Conservation (phyloP, 2,113 vertebrate genomes). For the Syngnathus scovelli region DNA sequence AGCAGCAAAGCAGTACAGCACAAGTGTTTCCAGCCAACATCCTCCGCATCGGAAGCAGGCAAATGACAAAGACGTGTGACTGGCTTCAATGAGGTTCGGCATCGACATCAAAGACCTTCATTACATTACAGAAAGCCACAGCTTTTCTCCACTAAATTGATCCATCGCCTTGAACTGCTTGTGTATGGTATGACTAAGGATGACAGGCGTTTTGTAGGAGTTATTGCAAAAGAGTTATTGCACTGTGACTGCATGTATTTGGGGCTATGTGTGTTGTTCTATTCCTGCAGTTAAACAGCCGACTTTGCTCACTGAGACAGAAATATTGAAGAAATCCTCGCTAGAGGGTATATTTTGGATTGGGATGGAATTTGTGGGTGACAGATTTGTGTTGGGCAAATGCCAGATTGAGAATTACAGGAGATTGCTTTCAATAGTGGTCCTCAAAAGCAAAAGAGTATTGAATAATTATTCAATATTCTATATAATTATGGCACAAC, state of each 20-base stretch:
- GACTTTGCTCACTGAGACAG: conserved; percentile 12
- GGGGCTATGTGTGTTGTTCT: conserved; percentile 5
- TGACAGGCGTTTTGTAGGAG: conserved; percentile 69
- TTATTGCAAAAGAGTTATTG: conserved; percentile 48
- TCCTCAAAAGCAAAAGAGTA: conserved; percentile 22
- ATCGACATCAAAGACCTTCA: conserved; percentile 64
- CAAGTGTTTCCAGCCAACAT: conserved; percentile 40
- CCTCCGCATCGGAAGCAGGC: conserved; percentile 50
- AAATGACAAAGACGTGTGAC: conserved; percentile 56
- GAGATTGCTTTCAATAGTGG: background rate
- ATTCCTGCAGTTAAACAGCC: conserved; percentile 20
- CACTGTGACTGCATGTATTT: conserved; percentile 25
- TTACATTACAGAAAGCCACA: conserved; percentile 60
- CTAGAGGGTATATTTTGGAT: conserved; percentile 3
- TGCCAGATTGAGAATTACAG: conserved; percentile 7
- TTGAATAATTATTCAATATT: conserved; percentile 31
- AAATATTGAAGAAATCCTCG: conserved; percentile 8
- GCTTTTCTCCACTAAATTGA: conserved; percentile 62
- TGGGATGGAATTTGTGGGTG: conserved; percentile 3
- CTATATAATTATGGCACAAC: conserved; percentile 27
- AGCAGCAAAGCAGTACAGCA: conserved; percentile 9
- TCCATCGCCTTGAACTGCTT: conserved; percentile 52
- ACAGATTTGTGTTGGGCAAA: conserved; percentile 7
- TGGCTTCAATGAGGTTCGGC: conserved; percentile 52
- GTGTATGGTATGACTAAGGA: conserved; percentile 51